Conservation (phyloP, 2,888 invertebrate genomes). For the Ypsolopha scabrella region DNA sequence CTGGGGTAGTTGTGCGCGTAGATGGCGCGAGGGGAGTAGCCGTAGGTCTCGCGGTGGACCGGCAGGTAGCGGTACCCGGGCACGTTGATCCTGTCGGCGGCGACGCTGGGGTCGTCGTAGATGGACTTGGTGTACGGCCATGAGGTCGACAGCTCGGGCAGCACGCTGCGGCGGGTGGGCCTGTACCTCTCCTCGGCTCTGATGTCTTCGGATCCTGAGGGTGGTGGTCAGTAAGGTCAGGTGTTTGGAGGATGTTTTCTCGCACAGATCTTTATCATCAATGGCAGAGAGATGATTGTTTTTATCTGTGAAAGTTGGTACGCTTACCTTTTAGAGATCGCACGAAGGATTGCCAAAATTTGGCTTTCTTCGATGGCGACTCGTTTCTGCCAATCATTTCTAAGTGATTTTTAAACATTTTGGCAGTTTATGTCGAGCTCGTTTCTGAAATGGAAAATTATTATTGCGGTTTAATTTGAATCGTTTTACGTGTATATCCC, state of each 20-base stretch:
- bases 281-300: neutral
- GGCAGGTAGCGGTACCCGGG: conserved; percentile 93
- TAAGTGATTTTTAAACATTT: conserved; percentile 92
- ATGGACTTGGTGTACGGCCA: conserved; percentile 88
- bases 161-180: conserved; percentile 78
- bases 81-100: conserved; percentile 86
- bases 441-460: conserved; percentile 39
- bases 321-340: conserved; percentile 89
- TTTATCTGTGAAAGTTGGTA: neutral
- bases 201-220: conserved; percentile 90
- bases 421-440: conserved; percentile 80
- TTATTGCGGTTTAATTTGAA: too few relatives aligned
- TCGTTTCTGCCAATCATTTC: conserved; percentile 95
- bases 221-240: neutral
- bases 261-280: neutral
- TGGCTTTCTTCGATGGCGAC: conserved; percentile 91
- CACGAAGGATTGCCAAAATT: conserved; percentile 94
- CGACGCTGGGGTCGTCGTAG: conserved; percentile 85
- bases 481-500: neutral
- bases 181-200: conserved; percentile 87
- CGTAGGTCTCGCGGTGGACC: conserved; percentile 90
- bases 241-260: neutral
- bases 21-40: conserved; percentile 89
- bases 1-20: conserved; percentile 87
- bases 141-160: conserved; percentile 78